Conservation (phyloP, 2,113 vertebrate genomes). For the Vimba vimba region DNA sequence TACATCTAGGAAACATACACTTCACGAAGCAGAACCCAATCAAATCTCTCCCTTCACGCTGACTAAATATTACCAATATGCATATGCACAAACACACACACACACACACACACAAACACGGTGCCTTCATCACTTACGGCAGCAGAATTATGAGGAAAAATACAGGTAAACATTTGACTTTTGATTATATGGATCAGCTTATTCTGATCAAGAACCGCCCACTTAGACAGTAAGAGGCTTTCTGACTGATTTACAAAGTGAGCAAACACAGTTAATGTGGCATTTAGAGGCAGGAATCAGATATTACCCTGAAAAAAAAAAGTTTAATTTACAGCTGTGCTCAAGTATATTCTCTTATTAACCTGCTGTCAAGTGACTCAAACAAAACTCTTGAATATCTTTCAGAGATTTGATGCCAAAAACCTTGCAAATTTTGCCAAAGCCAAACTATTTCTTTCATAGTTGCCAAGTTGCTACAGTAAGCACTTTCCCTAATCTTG, state of each 20-base stretch:
- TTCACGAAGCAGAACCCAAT: slow-evolving; percentile 48
- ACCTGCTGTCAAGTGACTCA: neutral
- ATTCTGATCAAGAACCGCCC: neutral
- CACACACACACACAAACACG: neutral
- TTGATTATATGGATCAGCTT: neutral
- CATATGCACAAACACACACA: slow-evolving; percentile 14
- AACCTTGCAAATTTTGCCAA: neutral
- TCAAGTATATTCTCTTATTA: neutral
- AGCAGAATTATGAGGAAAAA: neutral
- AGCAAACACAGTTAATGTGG: neutral
- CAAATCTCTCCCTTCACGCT: slow-evolving; percentile 39
- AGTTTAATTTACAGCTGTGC: neutral
- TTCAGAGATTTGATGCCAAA: neutral
- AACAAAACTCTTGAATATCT: neutral
- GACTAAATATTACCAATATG: slow-evolving; percentile 42
- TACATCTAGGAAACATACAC: slow-evolving; percentile 40
- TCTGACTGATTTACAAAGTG: neutral
- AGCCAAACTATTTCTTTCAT: neutral
- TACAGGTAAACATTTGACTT: neutral
- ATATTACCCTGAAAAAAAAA: neutral
- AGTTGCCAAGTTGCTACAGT: neutral
- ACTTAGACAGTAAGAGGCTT: neutral
- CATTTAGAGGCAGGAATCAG: neutral
- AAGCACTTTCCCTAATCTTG: neutral
- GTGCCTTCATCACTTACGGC: no score